These are phyloP conservation scores for Xyrauchen texanus DNA, from an alignment of 2,113 vertebrate genomes.

Conservation along the genomic window DNA sequence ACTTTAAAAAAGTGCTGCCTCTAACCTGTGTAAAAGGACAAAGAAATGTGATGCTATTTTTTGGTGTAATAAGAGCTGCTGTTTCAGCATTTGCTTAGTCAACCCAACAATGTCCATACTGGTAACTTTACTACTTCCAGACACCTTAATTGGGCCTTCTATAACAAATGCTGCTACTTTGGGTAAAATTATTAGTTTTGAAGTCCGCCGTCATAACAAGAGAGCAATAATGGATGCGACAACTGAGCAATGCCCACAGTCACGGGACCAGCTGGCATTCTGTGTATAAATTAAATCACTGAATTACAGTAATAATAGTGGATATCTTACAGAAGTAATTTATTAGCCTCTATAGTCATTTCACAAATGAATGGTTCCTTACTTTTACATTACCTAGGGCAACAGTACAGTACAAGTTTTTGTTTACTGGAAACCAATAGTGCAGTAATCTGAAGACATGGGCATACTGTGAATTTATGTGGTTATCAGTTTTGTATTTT, in stretches of 20 bases:
- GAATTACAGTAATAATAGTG: slow-evolving; percentile 55
- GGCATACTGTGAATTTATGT: too few species aligned
- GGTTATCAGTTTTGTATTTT: too few species aligned
- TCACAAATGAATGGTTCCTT: slow-evolving; percentile 53
- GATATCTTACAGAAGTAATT: slow-evolving; percentile 50
- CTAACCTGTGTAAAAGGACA: not conserved
- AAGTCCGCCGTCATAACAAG: slow-evolving; percentile 14
- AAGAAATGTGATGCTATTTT: slow-evolving; percentile 5
- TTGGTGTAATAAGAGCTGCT: slow-evolving; percentile 16
- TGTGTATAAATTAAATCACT: slow-evolving; percentile 49
- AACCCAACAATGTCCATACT: slow-evolving; percentile 18
- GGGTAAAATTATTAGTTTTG: slow-evolving; percentile 25
- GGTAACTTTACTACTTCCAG: slow-evolving; percentile 30
- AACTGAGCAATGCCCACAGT: slow-evolving; percentile 33
- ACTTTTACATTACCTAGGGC: slow-evolving; percentile 35
- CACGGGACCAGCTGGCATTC: slow-evolving; percentile 27
- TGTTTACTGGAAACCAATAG: too few species aligned
- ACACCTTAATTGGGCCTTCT: slow-evolving; percentile 9
- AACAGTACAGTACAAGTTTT: slow-evolving; percentile 6
- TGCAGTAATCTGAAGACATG: too few species aligned
- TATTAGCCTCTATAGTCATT: slow-evolving; percentile 57
- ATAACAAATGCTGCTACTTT: slow-evolving; percentile 32
- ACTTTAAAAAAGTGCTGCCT: slow-evolving; percentile 21
- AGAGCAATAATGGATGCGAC: slow-evolving; percentile 28
- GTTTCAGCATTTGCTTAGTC: slow-evolving; percentile 41